Evolutionary conservation across 2,113 vertebrate genomes (phyloP).

Genomic region (Aptenodytes forsteri): DNA sequence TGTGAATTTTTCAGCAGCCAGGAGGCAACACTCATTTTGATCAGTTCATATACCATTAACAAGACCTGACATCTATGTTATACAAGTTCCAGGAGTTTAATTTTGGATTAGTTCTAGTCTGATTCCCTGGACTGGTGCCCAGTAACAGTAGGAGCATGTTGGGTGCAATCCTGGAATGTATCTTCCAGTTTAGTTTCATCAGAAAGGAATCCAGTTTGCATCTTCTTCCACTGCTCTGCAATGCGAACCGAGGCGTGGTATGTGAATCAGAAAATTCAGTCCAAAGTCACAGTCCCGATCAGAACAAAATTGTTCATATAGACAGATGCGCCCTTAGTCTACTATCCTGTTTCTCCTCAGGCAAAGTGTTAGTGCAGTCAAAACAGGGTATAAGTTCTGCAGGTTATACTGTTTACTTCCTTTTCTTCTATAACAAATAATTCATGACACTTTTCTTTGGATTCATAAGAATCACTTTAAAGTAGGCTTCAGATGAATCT

Average conservation of each 20-base stretch:
- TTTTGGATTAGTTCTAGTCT: neutral
- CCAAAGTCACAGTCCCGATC: neutral
- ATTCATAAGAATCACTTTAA: neutral
- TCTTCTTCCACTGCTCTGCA: neutral
- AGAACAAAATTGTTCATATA: neutral
- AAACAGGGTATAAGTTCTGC: neutral
- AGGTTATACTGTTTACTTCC: neutral
- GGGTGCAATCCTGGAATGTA: neutral
- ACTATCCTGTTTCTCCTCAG: neutral
- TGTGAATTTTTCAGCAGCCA: neutral
- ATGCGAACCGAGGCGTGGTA: accelerated
- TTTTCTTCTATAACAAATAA: neutral
- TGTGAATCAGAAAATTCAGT: neutral
- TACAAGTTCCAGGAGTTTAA: neutral
- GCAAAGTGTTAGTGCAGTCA: neutral
- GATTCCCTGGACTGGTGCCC: neutral
- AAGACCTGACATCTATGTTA: neutral
- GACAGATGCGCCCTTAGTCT: neutral
- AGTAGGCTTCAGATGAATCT: neutral
- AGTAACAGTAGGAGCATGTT: neutral
- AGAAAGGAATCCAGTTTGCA: neutral
- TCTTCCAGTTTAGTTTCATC: neutral
- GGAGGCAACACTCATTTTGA: neutral
- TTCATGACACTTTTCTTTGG: neutral
- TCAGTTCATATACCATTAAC: neutral